Percentiles rank a stretch among this genome's conserved stretches.
These are phyloP conservation scores for Crotalus viridis DNA, from an alignment of 2,113 vertebrate genomes.

Conservation along the genomic window DNA sequence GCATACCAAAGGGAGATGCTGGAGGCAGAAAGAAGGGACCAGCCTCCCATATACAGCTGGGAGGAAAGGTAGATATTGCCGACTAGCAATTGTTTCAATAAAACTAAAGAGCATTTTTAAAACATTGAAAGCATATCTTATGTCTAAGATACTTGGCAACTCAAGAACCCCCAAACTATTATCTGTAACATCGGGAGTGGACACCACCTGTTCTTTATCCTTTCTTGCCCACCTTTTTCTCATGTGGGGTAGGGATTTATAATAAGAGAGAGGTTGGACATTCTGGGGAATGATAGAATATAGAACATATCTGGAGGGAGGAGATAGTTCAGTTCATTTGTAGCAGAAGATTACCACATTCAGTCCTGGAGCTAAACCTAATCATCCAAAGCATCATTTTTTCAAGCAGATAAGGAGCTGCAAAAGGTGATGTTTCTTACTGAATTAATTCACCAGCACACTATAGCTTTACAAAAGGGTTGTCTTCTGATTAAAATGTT, in stretches of 20 bases:
- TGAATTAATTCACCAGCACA: background rate
- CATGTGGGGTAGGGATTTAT: background rate
- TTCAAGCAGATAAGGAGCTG: background rate
- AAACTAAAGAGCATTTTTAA: background rate
- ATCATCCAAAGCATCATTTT: background rate
- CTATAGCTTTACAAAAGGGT: background rate
- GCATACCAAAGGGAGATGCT: background rate
- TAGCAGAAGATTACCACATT: fast-evolving
- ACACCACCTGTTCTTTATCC: background rate
- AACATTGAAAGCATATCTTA: background rate
- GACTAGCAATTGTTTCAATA: background rate
- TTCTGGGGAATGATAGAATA: background rate
- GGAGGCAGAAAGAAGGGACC: background rate
- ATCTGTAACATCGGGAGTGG: background rate
- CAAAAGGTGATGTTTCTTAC: background rate
- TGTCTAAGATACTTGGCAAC: background rate
- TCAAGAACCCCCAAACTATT: background rate
- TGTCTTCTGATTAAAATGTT: background rate
- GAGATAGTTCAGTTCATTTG: background rate
- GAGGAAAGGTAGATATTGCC: background rate
- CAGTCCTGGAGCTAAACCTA: background rate
- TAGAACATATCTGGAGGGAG: background rate
- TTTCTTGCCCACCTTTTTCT: background rate
- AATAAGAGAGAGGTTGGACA: background rate
- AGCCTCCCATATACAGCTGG: background rate